phyloP scores from a whole-genome alignment of 2,888 invertebrate species.

The Orgyia antiqua region DNA sequence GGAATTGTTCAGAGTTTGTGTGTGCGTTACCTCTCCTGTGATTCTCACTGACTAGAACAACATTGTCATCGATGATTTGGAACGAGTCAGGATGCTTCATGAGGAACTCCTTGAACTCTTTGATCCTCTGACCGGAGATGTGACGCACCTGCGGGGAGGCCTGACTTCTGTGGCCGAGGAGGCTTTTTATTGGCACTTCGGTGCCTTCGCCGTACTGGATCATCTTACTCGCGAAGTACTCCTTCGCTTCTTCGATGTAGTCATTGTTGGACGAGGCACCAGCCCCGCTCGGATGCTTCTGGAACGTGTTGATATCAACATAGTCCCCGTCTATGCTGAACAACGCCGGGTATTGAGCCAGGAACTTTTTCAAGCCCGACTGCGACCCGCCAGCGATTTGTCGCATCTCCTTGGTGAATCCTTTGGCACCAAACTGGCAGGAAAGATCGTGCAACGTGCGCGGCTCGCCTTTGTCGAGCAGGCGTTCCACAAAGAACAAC shows the following conservation, averaged over 20 bases:
- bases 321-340: constrained; percentile 97
- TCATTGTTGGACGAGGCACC: constrained; percentile 85
- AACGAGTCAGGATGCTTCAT: constrained; percentile 90
- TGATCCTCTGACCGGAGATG: constrained; percentile 95
- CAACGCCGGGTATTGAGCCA: constrained; percentile 96
- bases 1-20: constrained; percentile 80
- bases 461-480: constrained; percentile 97
- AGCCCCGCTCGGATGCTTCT: constrained; percentile 77
- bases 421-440: constrained; percentile 99
- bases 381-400: constrained; percentile 97
- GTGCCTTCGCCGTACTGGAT: constrained; percentile 96
- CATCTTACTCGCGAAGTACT: constrained; percentile 97
- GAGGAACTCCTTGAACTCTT: constrained; percentile 95
- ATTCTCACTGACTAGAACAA: constrained; percentile 85
- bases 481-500: constrained; percentile 98
- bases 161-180: constrained; percentile 97
- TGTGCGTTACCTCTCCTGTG: constrained; percentile 83
- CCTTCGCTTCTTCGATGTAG: constrained; percentile 97
- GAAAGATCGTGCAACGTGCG: constrained; percentile 98
- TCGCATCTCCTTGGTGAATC: constrained; percentile 99
- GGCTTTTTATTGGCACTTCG: constrained; percentile 97
- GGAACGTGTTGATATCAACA: constrained; percentile 90
- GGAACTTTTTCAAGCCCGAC: constrained; percentile 97
- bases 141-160: constrained; percentile 98
- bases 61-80: constrained; percentile 90